Conservation (phyloP, 2,888 invertebrate species). For the Matsumyia berberina region DNA sequence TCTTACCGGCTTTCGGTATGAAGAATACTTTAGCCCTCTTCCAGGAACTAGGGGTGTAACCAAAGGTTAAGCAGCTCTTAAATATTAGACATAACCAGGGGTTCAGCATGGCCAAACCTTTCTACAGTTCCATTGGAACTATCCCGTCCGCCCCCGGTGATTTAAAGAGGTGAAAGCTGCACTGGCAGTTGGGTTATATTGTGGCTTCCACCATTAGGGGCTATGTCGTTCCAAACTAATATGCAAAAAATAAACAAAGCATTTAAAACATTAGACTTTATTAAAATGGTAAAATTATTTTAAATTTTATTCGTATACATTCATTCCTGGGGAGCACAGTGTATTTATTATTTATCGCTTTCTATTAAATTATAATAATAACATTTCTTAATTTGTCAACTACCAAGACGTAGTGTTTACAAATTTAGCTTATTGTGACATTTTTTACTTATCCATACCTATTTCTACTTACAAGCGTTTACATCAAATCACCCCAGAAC, state of each 20-base stretch:
- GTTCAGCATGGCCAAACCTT: too few relatives aligned
- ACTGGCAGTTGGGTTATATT: too few relatives aligned
- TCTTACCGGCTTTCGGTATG: too few relatives aligned
- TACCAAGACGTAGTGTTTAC: constrained; percentile 12
- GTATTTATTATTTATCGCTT: constrained; percentile 6
- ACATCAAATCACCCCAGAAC: not conserved
- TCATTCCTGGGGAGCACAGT: constrained; percentile 36
- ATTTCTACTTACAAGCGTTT: constrained; percentile 8
- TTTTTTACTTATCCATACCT: constrained; percentile 4
- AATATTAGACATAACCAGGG: too few relatives aligned
- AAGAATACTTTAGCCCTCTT: too few relatives aligned
- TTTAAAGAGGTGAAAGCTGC: too few relatives aligned
- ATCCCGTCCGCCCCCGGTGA: too few relatives aligned
- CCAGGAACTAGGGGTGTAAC: too few relatives aligned
- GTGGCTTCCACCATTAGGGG: too few relatives aligned
- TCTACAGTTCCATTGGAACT: too few relatives aligned
- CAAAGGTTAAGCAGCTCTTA: too few relatives aligned
- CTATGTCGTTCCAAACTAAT: too few relatives aligned
- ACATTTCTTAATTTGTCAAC: constrained; percentile 15
- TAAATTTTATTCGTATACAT: constrained; percentile 61
- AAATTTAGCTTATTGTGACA: constrained; percentile 11
- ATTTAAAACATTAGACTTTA: constrained; percentile 36
- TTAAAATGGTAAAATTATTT: constrained; percentile 50
- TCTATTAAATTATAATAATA: constrained; percentile 21
- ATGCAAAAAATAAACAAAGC: constrained; percentile 13